Base-by-base conservation (phyloP, 1,140 invertebrate species). In the Adoxophyes honmai region DNA sequence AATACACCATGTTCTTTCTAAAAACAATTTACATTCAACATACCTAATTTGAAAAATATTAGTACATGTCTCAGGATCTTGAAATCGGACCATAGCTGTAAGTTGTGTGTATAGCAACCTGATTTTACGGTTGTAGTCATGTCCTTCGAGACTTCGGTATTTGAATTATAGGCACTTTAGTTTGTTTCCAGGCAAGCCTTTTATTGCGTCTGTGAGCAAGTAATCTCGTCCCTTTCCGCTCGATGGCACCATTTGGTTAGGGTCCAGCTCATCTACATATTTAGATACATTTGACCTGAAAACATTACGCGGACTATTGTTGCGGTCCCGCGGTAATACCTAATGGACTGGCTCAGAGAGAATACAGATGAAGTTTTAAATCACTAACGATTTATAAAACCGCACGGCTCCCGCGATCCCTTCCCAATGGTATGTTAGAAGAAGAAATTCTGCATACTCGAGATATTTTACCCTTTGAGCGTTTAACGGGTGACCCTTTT, bases 221-320 rank as follows among this genome's bases (percentile, higher is more conserved):
- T n/a, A 48, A 21, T 48, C 18, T 42, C 38, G 38, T 11, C 18
- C 21, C 42, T 48, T 18, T 18, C 39, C 13, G 38, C 2, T 16
- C 10, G 39, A 21, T 15, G 42, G 42, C 15, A 48, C 42, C 42
- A 48, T 48, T 48, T 18, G 42, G 42, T 18, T n/a, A 28, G 21
- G 21, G 21, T 28, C 21, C 21, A 18, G n/a, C 18, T 48, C 10
- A 48, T 48, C 18, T 48, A 48, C 42, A 48, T 48, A 48, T 33
- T 48, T 33, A 48, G 18, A 48, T 33, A 48, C 42, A 44, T 18
- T 44, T 16, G 18, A 48, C 42, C 42, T 48, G 42, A 48, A 15
- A 28, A 48, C 42, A 44, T 44, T 44, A 44, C 16, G 15, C 7
- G 16, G 21, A 28, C 10, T 14, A 48, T 33, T 48, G 42, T 48